Evolutionary conservation across 64 coral and sea anemone genomes (phyloP).

Genomic region (Stichodactyla mertensii): DNA sequence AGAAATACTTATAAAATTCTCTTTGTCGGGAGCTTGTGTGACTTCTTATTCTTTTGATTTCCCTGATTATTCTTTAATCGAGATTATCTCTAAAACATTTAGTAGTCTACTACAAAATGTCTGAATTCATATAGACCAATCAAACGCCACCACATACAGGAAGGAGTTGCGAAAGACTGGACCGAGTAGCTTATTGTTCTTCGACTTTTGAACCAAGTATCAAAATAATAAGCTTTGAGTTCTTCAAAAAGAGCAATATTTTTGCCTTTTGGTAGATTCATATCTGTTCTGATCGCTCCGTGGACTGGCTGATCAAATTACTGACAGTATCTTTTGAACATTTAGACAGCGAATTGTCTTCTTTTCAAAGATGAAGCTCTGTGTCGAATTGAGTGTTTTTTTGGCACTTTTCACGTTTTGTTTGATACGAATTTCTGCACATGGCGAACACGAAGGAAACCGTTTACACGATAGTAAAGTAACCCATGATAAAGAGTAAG

Average conservation of each 20-base stretch:
- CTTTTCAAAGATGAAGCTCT: not conserved
- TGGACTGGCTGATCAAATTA: not conserved
- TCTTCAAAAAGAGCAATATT: not conserved
- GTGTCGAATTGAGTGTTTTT: not conserved
- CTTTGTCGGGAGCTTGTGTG: too few species aligned
- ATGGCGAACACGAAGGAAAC: conserved; percentile 8
- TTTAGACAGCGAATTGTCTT: not conserved
- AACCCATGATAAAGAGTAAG: conserved; percentile 72
- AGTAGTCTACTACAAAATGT: not conserved
- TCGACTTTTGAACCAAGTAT: not conserved
- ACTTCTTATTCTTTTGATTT: too few species aligned
- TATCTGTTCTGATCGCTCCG: not conserved
- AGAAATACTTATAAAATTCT: too few species aligned
- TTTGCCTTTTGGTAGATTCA: not conserved
- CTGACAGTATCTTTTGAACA: not conserved
- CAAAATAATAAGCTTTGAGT: not conserved
- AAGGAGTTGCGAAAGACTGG: not conserved
- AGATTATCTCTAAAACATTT: not conserved
- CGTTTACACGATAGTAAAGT: conserved; percentile 54
- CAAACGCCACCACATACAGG: conserved; percentile 39
- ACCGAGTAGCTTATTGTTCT: not conserved
- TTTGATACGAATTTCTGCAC: not conserved
- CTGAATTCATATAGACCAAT: conserved; percentile 11
- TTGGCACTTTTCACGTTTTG: not conserved
- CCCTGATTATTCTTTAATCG: too few species aligned